Evolutionary conservation across 2,888 invertebrate genomes (phyloP).

Genomic region (Xanthorhoe designata): DNA sequence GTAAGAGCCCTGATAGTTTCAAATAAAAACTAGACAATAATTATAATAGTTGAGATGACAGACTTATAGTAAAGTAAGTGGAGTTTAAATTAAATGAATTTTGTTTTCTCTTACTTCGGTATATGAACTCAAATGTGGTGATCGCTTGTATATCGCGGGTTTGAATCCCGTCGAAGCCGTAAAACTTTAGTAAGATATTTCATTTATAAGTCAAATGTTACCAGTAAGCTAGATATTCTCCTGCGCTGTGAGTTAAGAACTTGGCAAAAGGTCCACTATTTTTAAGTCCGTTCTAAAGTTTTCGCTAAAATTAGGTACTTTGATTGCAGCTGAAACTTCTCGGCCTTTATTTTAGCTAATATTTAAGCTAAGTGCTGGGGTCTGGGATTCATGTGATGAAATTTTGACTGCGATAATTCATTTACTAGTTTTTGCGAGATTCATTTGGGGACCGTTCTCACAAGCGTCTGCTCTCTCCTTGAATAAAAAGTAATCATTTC

Average conservation of each 20-base stretch:
- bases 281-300: conserved; percentile 11
- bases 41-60: too few relatives aligned
- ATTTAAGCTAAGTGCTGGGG: conserved; percentile 2
- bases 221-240: neutral
- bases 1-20: too few relatives aligned
- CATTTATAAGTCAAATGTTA: too few relatives aligned
- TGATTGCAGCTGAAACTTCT: conserved; percentile 7
- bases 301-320: conserved; percentile 4
- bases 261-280: conserved; percentile 21
- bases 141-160: too few relatives aligned
- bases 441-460: neutral
- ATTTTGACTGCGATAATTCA: neutral
- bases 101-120: neutral
- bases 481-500: neutral
- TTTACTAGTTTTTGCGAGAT: neutral
- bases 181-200: too few relatives aligned
- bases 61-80: too few relatives aligned
- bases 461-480: neutral
- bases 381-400: conserved; percentile 6
- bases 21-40: too few relatives aligned
- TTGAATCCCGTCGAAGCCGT: too few relatives aligned
- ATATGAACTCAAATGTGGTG: too few relatives aligned
- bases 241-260: neutral
- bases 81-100: neutral
- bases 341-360: conserved; percentile 11